Base-by-base conservation (phyloP, 2,797 vertebrate species). In the Pseudotriccus pelzelni region DNA sequence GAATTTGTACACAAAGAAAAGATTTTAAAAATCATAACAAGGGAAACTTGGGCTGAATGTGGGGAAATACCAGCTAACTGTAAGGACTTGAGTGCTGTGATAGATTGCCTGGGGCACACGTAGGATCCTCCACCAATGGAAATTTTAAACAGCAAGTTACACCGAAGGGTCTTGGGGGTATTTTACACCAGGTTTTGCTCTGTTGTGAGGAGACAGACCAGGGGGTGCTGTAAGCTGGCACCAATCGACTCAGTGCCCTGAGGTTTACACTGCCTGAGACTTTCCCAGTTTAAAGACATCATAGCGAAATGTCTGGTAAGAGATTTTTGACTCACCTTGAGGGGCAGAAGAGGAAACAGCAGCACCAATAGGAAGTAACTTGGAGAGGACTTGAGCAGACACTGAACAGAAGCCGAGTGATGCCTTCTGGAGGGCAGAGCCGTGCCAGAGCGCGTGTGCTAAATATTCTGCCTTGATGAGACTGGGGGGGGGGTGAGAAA, bases 171-270 rank as follows among this genome's bases (percentile, higher is more conserved):
- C 60, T 30, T 12, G 32, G 36, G 77, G 87, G 34, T 44, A 7
- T 79, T 92, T 64, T n/a, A 46, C 18, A 25, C 22, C 4, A 5
- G 20, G 22, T 62, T 58, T 64, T 47, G 39, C 62, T 75, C 34
- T 63, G 67, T 43, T 68, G 8, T 10, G 0, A 52, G 79, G 52
- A 66, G 22, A 2, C 56, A 30, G 60, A 13, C 3, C 3, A 7
- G 44, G 12, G 36, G 52, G 59, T 14, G 25, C 41, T 27, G 69
- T 21, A 8, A 88, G 10, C 17, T 86, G 58, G 34, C 32, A 43
- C 0, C 0, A 70, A 44, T 39, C 24, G 20, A 0, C 9, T 56
- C 12, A 4, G 17, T 25, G n/a, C 28, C 4, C 13, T 39, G 53
- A 46, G 23, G 20, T 77, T 88, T 81, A 0, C 15, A 3, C 5